Base-by-base conservation (phyloP, 2,888 invertebrate species). In the Boloria selene region DNA sequence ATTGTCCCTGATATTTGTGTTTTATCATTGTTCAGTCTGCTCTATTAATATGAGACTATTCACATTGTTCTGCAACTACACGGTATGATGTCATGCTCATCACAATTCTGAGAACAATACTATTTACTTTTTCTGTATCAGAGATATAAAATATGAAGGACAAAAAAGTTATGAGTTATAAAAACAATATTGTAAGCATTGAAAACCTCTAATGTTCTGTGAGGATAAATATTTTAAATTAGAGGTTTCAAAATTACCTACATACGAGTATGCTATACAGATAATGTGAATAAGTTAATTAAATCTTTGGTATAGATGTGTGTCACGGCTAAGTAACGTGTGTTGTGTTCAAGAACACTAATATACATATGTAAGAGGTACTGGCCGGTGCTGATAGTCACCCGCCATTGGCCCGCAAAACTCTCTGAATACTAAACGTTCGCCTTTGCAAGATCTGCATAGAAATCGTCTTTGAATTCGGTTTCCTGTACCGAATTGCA, bases 341-440 rank as follows among this genome's bases (percentile, higher is more conserved):
- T 83, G 83, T 85, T 85, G 79, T 78, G 80, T 80, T 80, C 79
- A 78, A 79, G 79, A 78, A 76, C 74, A 73, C 81, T 88, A 84
- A 89, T 91, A 86, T 91, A 86, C 84, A 90, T 91, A 90, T 91
- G 89, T 87, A 89, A 79, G 70, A 75, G 79, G 77, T 80, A 77
- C 79, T 78, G 81, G 80, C 77, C 79, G 79, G 77, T 79, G 80
- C 83, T 83, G 78, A 77, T 77, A 78, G 75, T 75, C 74, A 71
- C 77, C 84, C 82, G 85, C 85, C 87, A 86, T 85, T 86, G 86
- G 85, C 83, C 80, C 79, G 85, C 83, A 75, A 83, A 81, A 84
- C 86, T 80, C 74, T 74, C 82, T 85, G 91, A 88, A 89, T 91
- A 87, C 85, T 85, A 90, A 91, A 68, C 78, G 77, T 74, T 75